A percentile compares a stretch with the other conserved stretches of the same genome.
Evolutionary conservation across 2,888 invertebrate genomes (phyloP).

Genomic region (Pollenia amentaria): DNA sequence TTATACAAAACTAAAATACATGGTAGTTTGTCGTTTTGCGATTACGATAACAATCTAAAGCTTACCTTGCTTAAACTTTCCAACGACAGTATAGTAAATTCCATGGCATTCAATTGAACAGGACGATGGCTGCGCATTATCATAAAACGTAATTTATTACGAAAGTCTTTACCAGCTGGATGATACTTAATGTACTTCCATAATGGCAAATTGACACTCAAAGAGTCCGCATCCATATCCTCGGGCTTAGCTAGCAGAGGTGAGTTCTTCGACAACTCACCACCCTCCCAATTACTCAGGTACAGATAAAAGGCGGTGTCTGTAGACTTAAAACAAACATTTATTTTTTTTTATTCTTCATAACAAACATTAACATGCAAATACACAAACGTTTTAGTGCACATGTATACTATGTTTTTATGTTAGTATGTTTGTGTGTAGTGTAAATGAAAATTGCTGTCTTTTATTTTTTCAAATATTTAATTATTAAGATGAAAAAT

Average conservation of each 20-base stretch:
- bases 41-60: neutral
- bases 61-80: constrained; percentile 69
- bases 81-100: constrained; percentile 78
- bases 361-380: too few species aligned
- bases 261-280: constrained; percentile 53
- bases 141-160: constrained; percentile 75
- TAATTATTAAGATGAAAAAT: neutral
- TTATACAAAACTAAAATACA: constrained; percentile 15
- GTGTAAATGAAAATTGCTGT: neutral
- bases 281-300: constrained; percentile 77
- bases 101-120: constrained; percentile 76
- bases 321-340: constrained; percentile 67
- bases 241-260: constrained; percentile 39
- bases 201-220: constrained; percentile 51
- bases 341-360: neutral
- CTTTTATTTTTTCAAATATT: neutral
- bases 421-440: too few species aligned
- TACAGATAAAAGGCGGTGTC: constrained; percentile 74
- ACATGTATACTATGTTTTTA: too few species aligned
- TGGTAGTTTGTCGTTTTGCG: neutral
- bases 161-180: constrained; percentile 73
- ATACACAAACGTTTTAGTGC: too few species aligned
- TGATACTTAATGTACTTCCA: constrained; percentile 64
- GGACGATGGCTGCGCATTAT: constrained; percentile 77
- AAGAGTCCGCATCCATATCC: constrained; percentile 29